Percentiles rank a stretch among this genome's conserved stretches.
phyloP scores from a whole-genome alignment of 2,888 invertebrate genomes.

The Mactromeris polynyma region DNA sequence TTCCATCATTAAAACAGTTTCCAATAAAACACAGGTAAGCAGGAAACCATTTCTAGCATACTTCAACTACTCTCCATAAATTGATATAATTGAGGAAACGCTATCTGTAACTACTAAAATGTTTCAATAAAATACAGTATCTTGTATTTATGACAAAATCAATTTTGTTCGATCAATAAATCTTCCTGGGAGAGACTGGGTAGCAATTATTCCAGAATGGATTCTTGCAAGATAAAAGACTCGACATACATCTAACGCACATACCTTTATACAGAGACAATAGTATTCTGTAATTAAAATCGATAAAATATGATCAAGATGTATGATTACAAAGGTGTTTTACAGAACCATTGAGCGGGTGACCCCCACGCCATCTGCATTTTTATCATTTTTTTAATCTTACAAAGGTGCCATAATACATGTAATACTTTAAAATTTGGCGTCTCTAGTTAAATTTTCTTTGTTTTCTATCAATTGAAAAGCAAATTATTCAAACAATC shows the following conservation, averaged over 20 bases:
- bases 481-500: too few species aligned
- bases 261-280: not conserved
- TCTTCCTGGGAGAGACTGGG: not conserved
- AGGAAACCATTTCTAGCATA: not conserved
- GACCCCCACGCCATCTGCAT: too few species aligned
- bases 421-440: too few species aligned
- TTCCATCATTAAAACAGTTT: not conserved
- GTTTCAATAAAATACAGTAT: slow-evolving; percentile 31
- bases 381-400: too few species aligned
- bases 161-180: slow-evolving; percentile 44
- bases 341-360: too few species aligned
- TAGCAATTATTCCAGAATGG: too few species aligned
- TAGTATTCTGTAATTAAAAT: too few species aligned
- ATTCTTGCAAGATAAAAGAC: not conserved
- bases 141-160: slow-evolving; percentile 51
- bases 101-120: slow-evolving; percentile 15
- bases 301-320: too few species aligned
- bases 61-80: not conserved
- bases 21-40: not conserved
- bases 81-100: not conserved
- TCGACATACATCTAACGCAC: not conserved
- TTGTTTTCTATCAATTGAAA: too few species aligned
- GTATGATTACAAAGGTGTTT: too few species aligned
- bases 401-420: too few species aligned
- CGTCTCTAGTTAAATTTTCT: too few species aligned